Evolutionary conservation across 2,888 invertebrate species (phyloP).

Genomic region (Cosmia pyralina): DNA sequence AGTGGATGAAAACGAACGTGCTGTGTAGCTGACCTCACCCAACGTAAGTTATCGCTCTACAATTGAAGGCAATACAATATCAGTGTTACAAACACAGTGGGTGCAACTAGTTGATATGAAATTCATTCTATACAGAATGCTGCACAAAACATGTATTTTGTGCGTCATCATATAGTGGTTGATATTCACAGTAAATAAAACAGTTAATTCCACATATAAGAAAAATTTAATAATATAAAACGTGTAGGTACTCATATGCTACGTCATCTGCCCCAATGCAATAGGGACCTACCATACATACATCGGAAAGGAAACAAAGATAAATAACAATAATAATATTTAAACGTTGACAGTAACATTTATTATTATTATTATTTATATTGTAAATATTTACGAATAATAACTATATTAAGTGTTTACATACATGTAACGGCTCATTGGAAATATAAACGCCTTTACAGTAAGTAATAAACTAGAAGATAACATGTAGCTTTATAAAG

Average conservation of each 20-base stretch:
- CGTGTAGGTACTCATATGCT: conserved; percentile 84
- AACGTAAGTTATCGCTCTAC: background rate
- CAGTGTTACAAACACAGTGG: background rate
- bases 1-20: background rate
- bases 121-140: background rate
- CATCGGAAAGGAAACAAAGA: conserved; percentile 69
- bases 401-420: conserved; percentile 74
- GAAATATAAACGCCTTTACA: conserved; percentile 62
- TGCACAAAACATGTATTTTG: background rate
- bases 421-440: conserved; percentile 68
- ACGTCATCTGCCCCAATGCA: conserved; percentile 71
- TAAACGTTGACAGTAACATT: conserved; percentile 43
- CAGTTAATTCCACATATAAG: conserved; percentile 84
- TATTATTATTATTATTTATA: conserved; percentile 65
- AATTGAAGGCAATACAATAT: background rate
- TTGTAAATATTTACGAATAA: conserved; percentile 78
- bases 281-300: conserved; percentile 68
- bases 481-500: conserved; percentile 38
- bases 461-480: conserved; percentile 50
- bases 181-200: conserved; percentile 64
- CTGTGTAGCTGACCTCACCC: background rate
- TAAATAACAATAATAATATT: conserved; percentile 62
- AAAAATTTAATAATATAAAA: conserved; percentile 89
- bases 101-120: background rate
- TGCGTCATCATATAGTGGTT: no score